Conservation (phyloP, 1,140 invertebrate genomes). For the Achroia grisella region DNA sequence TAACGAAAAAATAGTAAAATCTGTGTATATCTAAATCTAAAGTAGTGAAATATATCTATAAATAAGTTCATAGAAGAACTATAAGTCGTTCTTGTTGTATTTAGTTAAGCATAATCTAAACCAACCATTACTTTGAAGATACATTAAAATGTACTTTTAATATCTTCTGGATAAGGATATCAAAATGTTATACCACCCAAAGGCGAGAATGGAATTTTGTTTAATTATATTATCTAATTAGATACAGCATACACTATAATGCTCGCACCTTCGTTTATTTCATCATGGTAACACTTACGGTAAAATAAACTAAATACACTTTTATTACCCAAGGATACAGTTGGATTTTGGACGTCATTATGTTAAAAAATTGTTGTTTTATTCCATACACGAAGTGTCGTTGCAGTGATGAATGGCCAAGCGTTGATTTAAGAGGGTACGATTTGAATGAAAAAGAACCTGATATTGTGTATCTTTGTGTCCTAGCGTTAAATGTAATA, state of each 20-base stretch:
- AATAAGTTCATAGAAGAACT: no score
- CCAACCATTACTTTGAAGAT: not conserved
- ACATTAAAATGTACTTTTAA: not conserved
- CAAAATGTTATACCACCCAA: conserved; percentile 47
- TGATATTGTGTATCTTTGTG: conserved; percentile 35
- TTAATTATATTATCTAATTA: conserved; percentile 60
- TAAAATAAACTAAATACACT: not conserved
- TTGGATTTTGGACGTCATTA: not conserved
- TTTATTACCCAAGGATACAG: conserved; percentile 1
- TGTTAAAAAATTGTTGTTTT: conserved; percentile 7
- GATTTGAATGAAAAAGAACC: conserved; percentile 36
- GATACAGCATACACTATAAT: conserved; percentile 51
- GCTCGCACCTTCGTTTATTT: conserved; percentile 46
- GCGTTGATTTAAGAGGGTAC: conserved; percentile 51
- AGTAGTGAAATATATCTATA: no score
- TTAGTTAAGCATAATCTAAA: no score
- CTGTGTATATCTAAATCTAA: no score
- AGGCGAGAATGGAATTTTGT: conserved; percentile 43
- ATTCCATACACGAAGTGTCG: conserved; percentile 38
- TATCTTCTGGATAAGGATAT: conserved; percentile 29
- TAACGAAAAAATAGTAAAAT: no score
- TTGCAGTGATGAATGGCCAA: conserved; percentile 46
- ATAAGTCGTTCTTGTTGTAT: no score
- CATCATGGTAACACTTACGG: conserved; percentile 6
- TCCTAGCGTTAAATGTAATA: conserved; percentile 34